These are phyloP conservation scores for Diplosoma virens DNA, from an alignment of 23 tunicate species.

Conservation along the genomic window DNA sequence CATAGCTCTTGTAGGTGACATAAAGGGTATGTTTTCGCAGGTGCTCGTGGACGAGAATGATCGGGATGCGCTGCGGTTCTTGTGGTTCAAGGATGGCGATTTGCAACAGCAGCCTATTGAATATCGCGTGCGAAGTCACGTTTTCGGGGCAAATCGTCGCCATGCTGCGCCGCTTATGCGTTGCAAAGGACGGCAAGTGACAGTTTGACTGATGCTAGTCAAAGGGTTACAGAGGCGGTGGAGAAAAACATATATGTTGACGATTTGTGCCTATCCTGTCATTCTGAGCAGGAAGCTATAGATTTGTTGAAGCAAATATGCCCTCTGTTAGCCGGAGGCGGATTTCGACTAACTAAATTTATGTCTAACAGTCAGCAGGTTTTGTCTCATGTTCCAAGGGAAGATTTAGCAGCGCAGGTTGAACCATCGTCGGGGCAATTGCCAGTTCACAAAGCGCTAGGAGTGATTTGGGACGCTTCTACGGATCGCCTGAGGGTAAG, in stretches of 20 bases:
- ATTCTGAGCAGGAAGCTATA: not conserved
- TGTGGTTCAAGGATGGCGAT: not conserved
- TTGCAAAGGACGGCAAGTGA: not conserved
- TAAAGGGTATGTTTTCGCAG: constrained; percentile 6
- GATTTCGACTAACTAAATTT: not conserved
- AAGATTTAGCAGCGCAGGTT: not conserved
- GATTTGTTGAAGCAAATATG: not conserved
- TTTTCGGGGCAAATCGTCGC: constrained; percentile 13
- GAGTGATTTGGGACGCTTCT: not conserved
- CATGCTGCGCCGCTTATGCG: constrained; percentile 13
- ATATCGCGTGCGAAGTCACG: constrained; percentile 20
- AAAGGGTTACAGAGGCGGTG: not conserved
- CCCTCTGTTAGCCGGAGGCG: not conserved
- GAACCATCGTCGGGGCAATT: not conserved
- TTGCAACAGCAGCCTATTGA: not conserved
- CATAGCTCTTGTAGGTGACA: not conserved
- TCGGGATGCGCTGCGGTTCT: not conserved
- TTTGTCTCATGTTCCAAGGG: not conserved
- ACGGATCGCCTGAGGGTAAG: not conserved
- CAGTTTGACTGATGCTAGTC: not conserved
- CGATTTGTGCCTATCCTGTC: constrained; percentile 9
- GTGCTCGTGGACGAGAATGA: constrained; percentile 3
- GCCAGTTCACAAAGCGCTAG: constrained; percentile 2
- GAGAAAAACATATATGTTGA: not conserved
- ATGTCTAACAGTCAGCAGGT: not conserved